These are phyloP conservation scores for Mustelus asterias DNA, from an alignment of 2,113 vertebrate genomes.

Conservation along the genomic window DNA sequence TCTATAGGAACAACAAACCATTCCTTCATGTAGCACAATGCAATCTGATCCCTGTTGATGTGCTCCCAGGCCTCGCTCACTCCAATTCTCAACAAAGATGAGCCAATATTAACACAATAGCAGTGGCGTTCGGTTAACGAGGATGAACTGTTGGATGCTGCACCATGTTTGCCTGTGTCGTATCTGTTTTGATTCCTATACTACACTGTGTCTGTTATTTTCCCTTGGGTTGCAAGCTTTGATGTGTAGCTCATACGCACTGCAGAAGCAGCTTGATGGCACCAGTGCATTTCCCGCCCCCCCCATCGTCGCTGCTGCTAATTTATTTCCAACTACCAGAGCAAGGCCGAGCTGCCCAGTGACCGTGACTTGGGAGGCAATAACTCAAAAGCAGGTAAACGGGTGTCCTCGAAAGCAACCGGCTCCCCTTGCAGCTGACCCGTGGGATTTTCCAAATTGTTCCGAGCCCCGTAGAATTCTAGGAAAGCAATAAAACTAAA, in stretches of 20 bases:
- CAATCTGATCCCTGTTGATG: not conserved
- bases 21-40: not conserved
- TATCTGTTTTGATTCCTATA: not conserved
- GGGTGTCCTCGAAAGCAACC: not conserved
- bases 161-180: not conserved
- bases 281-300: not conserved
- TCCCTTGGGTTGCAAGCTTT: not conserved
- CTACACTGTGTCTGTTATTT: not conserved
- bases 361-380: not conserved
- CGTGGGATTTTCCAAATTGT: slow-evolving; percentile 1
- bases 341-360: not conserved
- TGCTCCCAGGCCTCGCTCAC: not conserved
- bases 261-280: not conserved
- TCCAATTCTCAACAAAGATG: not conserved
- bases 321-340: not conserved
- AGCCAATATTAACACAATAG: not conserved
- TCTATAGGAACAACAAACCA: not conserved
- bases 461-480: not conserved
- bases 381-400: not conserved
- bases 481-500: slow-evolving; percentile 4
- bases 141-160: not conserved
- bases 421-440: not conserved
- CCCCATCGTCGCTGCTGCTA: too few relatives aligned
- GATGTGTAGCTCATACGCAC: not conserved
- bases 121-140: not conserved